Evolutionary conservation across 2,888 invertebrate genomes (phyloP).

Genomic region (Ochropleura plecta): DNA sequence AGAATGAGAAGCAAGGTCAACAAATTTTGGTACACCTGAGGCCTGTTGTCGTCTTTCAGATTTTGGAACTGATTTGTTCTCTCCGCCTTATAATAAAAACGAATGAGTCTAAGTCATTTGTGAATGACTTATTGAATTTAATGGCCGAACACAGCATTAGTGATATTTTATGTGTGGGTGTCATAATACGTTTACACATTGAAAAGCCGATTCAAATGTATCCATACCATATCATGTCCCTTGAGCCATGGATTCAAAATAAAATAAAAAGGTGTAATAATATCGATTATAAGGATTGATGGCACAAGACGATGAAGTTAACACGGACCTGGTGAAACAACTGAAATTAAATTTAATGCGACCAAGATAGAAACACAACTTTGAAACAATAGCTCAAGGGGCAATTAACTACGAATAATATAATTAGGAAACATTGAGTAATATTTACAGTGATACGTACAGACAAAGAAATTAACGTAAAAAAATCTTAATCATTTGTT

Average conservation of each 20-base stretch:
- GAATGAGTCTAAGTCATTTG: conserved; percentile 21
- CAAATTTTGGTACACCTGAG: neutral
- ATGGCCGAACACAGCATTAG: conserved; percentile 80
- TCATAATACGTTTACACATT: conserved; percentile 52
- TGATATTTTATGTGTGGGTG: conserved; percentile 70
- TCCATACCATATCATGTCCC: conserved; percentile 56
- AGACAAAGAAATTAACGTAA: conserved; percentile 64
- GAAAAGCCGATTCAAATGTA: conserved; percentile 51
- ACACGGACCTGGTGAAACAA: neutral
- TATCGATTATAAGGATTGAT: neutral
- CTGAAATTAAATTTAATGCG: neutral
- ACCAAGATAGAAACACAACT: neutral
- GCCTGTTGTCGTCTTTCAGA: conserved; percentile 2
- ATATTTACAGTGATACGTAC: conserved; percentile 68
- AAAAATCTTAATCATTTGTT: conserved; percentile 66
- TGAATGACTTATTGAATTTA: conserved; percentile 60
- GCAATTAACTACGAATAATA: conserved; percentile 48
- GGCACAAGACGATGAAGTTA: neutral
- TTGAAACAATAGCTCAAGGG: conserved; percentile 51
- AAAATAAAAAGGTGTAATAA: neutral
- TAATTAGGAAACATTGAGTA: conserved; percentile 64
- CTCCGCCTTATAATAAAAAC: conserved; percentile 31
- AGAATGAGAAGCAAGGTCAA: neutral
- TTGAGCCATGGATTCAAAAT: conserved; percentile 46
- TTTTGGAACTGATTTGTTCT: conserved; percentile 34